Percentiles rank a stretch among this genome's conserved stretches.
Evolutionary conservation across 2,113 vertebrate species (phyloP).

Genomic region (Struthio camelus): DNA sequence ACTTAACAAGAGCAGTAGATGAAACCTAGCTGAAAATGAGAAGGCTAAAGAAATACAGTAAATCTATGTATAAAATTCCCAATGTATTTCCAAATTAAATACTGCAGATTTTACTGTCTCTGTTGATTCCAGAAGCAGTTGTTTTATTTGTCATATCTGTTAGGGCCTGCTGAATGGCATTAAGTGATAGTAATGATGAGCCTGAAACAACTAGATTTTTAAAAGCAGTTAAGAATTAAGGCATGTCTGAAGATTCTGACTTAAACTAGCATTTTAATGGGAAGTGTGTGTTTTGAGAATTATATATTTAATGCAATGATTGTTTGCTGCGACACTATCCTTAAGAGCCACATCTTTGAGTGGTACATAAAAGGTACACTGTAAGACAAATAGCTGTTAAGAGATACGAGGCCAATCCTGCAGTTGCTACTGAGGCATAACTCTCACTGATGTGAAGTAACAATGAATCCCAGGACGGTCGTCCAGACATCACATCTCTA

Average conservation of each 20-base stretch:
- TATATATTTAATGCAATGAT: not conserved
- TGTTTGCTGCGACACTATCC: not conserved
- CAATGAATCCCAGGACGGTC: not conserved
- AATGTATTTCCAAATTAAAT: not conserved
- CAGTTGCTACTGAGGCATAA: rapidly evolving
- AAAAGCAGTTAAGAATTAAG: not conserved
- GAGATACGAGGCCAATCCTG: not conserved
- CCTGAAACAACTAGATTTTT: not conserved
- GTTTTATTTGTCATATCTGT: not conserved
- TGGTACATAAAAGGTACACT: not conserved
- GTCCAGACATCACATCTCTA: not conserved
- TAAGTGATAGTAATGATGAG: not conserved
- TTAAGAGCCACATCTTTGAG: not conserved
- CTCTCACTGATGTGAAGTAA: not conserved
- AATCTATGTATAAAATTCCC: not conserved
- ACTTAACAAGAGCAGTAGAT: conserved; percentile 85
- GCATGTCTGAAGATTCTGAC: not conserved
- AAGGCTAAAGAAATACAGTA: not conserved
- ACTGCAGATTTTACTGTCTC: not conserved
- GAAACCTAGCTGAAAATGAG: conserved; percentile 71
- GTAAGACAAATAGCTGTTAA: not conserved
- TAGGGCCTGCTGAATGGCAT: not conserved
- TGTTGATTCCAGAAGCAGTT: not conserved
- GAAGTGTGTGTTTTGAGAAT: not conserved
- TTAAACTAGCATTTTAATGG: not conserved